These are phyloP conservation scores for Urocyon cinereoargenteus DNA, from an alignment of 2,797 vertebrate genomes.

Conservation along the genomic window DNA sequence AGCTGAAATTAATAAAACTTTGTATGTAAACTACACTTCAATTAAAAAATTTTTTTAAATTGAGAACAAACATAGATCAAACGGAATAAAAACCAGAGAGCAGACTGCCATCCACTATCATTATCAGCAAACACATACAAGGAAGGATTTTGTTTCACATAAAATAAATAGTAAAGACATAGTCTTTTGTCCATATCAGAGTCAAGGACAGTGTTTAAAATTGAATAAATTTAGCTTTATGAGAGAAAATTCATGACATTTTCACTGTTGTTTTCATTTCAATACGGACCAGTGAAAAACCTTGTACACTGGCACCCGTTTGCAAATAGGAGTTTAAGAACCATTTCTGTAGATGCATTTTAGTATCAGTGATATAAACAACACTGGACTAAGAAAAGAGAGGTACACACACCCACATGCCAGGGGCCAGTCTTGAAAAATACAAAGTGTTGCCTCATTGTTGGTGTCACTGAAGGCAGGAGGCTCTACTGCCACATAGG, in stretches of 20 bases:
- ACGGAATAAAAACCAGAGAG: not conserved
- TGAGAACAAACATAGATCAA: not conserved
- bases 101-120: not conserved
- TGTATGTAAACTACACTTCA: not conserved
- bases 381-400: not conserved
- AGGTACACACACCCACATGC: not conserved
- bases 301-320: not conserved
- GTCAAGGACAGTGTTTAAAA: not conserved
- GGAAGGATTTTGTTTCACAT: not conserved
- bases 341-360: not conserved
- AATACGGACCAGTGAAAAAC: not conserved
- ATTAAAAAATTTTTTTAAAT: not conserved
- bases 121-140: not conserved
- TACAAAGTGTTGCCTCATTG: not conserved
- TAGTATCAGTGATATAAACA: not conserved
- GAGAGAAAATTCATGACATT: slow-evolving; percentile 34
- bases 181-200: not conserved
- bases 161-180: not conserved
- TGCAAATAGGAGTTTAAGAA: not conserved
- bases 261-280: not conserved
- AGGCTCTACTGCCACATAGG: not conserved
- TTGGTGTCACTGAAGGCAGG: not conserved
- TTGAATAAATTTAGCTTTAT: not conserved
- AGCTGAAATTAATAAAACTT: not conserved
- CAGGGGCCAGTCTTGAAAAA: not conserved